Evolutionary conservation across 2,797 vertebrate species (phyloP).

Genomic region (Streptopelia turtur): DNA sequence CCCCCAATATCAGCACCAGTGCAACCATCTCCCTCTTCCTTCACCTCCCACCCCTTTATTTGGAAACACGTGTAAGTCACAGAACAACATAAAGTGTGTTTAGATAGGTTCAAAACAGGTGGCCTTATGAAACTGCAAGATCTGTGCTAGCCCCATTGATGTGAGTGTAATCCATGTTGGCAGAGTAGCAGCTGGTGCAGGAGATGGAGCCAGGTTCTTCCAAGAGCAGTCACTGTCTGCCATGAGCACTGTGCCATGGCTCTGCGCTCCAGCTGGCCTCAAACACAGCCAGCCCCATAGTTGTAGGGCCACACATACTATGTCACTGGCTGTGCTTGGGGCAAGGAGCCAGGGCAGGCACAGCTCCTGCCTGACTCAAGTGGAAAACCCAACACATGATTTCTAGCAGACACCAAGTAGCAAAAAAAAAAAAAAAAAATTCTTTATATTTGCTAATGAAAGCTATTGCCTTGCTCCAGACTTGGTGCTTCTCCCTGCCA

Average conservation of each 20-base stretch:
- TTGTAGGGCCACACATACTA: fast-evolving
- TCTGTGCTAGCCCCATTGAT: background rate
- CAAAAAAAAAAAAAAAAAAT: fast-evolving
- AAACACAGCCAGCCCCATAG: background rate
- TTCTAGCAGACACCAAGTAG: background rate
- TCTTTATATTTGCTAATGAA: background rate
- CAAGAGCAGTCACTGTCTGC: background rate
- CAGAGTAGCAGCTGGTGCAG: background rate
- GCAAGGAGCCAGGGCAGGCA: background rate
- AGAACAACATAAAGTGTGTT: background rate
- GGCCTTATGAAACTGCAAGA: background rate
- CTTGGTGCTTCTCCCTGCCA: background rate
- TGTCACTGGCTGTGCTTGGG: background rate
- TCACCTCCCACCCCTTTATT: fast-evolving
- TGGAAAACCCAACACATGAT: fast-evolving
- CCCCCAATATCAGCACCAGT: background rate
- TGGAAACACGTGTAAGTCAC: background rate
- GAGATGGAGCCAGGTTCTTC: background rate
- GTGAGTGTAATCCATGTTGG: fast-evolving
- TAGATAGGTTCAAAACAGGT: slow-evolving; percentile 1
- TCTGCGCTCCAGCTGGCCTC: background rate
- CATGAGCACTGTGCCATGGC: fast-evolving
- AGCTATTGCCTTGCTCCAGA: background rate
- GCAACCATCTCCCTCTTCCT: background rate
- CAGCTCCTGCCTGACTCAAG: background rate